Conservation (phyloP, 2,113 vertebrate genomes). For the Cephalopterus ornatus region DNA sequence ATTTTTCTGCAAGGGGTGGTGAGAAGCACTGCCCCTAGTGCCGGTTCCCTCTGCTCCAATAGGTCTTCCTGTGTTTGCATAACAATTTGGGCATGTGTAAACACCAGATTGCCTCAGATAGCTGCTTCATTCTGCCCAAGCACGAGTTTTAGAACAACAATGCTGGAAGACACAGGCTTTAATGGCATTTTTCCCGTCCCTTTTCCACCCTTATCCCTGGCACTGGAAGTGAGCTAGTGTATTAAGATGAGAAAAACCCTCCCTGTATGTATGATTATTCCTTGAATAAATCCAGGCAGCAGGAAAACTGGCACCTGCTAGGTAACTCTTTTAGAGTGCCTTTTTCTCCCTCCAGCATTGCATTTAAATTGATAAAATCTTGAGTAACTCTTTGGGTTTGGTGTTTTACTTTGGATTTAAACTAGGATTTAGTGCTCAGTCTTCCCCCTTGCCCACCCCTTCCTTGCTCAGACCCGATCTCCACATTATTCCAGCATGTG, state of each 20-base stretch:
- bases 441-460: not conserved
- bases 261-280: rapidly evolving
- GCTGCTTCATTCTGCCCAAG: not conserved
- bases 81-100: slow-evolving; percentile 17
- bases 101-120: not conserved
- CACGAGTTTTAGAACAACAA: not conserved
- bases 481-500: slow-evolving; percentile 16
- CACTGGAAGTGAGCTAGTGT: not conserved
- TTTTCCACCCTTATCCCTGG: not conserved
- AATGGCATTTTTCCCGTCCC: not conserved
- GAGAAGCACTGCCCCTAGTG: not conserved
- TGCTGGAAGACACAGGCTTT: not conserved
- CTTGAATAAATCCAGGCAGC: not conserved
- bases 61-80: slow-evolving; percentile 19
- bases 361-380: not conserved
- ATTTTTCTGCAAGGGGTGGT: not conserved
- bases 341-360: not conserved
- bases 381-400: not conserved
- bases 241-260: not conserved
- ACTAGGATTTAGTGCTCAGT: not conserved
- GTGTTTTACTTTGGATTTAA: not conserved
- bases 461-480: no score
- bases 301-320: not conserved
- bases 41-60: slow-evolving; percentile 5
- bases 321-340: not conserved